Evolutionary conservation across 2,113 vertebrate species (phyloP).

Genomic region (Corythoichthys haematopterus): DNA sequence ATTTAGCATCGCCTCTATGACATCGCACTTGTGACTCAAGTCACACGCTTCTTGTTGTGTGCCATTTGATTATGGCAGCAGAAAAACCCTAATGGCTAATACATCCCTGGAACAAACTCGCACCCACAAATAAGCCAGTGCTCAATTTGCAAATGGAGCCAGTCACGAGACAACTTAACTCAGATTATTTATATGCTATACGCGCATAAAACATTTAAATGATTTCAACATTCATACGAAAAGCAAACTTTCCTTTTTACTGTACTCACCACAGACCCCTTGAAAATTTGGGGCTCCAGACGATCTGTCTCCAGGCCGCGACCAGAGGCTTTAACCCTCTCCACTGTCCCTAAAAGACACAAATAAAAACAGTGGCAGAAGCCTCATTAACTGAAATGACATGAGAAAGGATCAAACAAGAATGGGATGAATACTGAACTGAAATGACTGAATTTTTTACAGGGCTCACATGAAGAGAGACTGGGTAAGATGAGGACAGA

Average conservation of each 20-base stretch:
- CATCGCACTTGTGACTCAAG: constrained; percentile 30
- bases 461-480: not conserved
- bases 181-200: not conserved
- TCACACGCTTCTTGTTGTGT: constrained; percentile 41
- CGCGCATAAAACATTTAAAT: not conserved
- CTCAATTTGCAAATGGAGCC: constrained; percentile 19
- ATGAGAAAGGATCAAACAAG: constrained; percentile 7
- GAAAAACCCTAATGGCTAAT: constrained; percentile 34
- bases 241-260: not conserved
- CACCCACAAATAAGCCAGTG: constrained; percentile 28
- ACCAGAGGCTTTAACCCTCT: constrained; percentile 41
- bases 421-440: not conserved
- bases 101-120: constrained; percentile 30
- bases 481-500: not conserved
- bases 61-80: constrained; percentile 42
- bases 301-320: constrained; percentile 43
- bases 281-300: constrained; percentile 47
- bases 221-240: not conserved
- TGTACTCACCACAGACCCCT: constrained; percentile 63
- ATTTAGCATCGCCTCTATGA: not conserved
- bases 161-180: not conserved
- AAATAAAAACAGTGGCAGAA: not conserved
- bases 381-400: not conserved
- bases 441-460: constrained; percentile 2
- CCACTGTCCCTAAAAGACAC: constrained; percentile 42